A percentile compares a stretch with the other conserved stretches of the same genome.
Evolutionary conservation across 2,888 invertebrate species (phyloP).

Genomic region (Suillia variegata): DNA sequence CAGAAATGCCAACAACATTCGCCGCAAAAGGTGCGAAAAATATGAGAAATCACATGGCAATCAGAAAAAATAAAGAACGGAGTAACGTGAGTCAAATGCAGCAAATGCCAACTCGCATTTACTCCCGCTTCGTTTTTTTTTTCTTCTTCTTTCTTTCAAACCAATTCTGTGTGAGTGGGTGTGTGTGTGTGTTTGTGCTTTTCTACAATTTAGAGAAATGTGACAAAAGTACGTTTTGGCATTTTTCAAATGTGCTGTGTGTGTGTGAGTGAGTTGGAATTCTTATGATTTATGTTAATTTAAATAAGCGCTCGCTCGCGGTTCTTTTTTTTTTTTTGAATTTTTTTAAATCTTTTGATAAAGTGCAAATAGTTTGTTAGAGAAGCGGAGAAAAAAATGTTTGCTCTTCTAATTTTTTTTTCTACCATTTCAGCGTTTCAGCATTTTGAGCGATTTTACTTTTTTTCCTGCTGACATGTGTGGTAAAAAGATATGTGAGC

Average conservation of each 20-base stretch:
- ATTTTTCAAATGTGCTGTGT: conserved; percentile 9
- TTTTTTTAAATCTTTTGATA: conserved; percentile 41
- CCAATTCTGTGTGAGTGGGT: too few species aligned
- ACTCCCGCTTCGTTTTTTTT: not conserved
- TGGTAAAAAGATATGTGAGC: not conserved
- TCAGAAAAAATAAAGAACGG: too few species aligned
- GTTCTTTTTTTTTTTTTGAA: conserved; percentile 27
- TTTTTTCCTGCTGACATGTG: conserved; percentile 6
- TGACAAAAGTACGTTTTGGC: conserved; percentile 6
- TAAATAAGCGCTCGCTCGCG: conserved; percentile 49
- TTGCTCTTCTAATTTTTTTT: too few species aligned
- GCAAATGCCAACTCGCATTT: conserved; percentile 28
- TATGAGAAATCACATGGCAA: conserved; percentile 16
- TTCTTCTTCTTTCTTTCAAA: not conserved
- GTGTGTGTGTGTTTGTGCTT: not conserved
- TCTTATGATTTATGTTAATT: conserved; percentile 55
- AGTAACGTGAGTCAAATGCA: conserved; percentile 40
- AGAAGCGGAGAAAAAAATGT: conserved; percentile 12
- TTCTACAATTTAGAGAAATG: not conserved
- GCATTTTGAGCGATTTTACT: conserved; percentile 22
- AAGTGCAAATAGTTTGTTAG: conserved; percentile 44
- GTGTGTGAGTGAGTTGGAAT: conserved; percentile 23
- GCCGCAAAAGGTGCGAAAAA: conserved; percentile 24
- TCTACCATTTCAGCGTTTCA: conserved; percentile 20
- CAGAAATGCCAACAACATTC: conserved; percentile 8